These are phyloP conservation scores for Cyphotilapia sp. DNA, from an alignment of 2,113 vertebrate genomes.

Conservation along the genomic window DNA sequence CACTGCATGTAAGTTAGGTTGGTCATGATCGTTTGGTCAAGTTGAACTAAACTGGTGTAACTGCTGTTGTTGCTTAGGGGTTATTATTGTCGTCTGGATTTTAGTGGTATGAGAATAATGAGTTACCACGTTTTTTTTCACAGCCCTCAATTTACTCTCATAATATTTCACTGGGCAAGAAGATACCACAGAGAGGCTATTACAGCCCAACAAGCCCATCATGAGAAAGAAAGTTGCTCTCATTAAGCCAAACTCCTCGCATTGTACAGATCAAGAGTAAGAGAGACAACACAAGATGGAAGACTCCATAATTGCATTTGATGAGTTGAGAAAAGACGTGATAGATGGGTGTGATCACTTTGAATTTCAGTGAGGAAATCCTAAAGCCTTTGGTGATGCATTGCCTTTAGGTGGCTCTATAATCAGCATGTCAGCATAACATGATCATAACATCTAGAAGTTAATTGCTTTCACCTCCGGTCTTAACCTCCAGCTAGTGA, in stretches of 20 bases:
- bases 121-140: slow-evolving; percentile 10
- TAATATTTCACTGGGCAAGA: slow-evolving; percentile 1
- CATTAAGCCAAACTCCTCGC: slow-evolving; percentile 21
- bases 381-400: background rate
- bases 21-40: background rate
- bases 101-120: slow-evolving; percentile 11
- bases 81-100: slow-evolving; percentile 7
- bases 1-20: background rate
- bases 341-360: background rate
- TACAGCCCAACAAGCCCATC: slow-evolving; percentile 21
- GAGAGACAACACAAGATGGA: background rate
- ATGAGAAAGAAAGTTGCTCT: slow-evolving; percentile 39
- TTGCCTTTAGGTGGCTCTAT: background rate
- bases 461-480: slow-evolving; percentile 32
- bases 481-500: slow-evolving; percentile 8
- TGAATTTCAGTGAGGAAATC: background rate
- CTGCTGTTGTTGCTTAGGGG: background rate
- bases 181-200: slow-evolving; percentile 34
- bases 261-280: background rate
- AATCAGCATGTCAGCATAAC: slow-evolving; percentile 6
- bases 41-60: background rate
- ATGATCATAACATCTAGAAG: slow-evolving; percentile 4
- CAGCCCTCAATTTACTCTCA: slow-evolving; percentile 34
- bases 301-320: background rate
- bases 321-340: background rate